Percentiles rank a stretch among this genome's conserved stretches.
Evolutionary conservation across 37 sponge, comb jelly and placozoan genomes (phyloP).

Genomic region (Diacarnus erythraeanus): DNA sequence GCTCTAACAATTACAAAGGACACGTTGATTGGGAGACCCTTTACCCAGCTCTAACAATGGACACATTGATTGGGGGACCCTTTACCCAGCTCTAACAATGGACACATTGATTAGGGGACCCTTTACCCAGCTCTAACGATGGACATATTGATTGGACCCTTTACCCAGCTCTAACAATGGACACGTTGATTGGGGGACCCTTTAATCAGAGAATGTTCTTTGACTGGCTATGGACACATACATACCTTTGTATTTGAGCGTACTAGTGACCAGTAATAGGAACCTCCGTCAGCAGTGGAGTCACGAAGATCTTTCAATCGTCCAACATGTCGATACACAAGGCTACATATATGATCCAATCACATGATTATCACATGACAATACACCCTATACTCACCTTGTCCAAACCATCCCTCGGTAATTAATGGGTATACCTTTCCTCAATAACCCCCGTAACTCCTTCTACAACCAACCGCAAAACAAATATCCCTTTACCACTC

Average conservation of each 20-base stretch:
- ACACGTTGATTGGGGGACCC: too few relatives aligned
- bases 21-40: too few relatives aligned
- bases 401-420: conserved; percentile 42
- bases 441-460: conserved; percentile 26
- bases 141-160: too few relatives aligned
- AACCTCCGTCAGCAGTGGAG: conserved; percentile 4
- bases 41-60: too few relatives aligned
- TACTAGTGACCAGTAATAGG: conserved; percentile 57
- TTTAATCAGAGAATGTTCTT: too few relatives aligned
- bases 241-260: not conserved
- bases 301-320: conserved; percentile 36
- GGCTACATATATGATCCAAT: conserved; percentile 8
- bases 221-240: too few relatives aligned
- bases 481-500: not conserved
- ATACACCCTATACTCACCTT: conserved; percentile 14
- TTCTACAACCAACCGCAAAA: not conserved
- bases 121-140: too few relatives aligned
- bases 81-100: too few relatives aligned
- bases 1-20: too few relatives aligned
- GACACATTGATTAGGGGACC: too few relatives aligned
- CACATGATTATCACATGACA: conserved; percentile 6
- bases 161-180: too few relatives aligned
- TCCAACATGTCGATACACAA: conserved; percentile 16
- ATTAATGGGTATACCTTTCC: conserved; percentile 44
- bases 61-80: too few relatives aligned